These are phyloP conservation scores for Enteromius viviparus DNA, from an alignment of 2,797 vertebrate species.

Conservation along the genomic window DNA sequence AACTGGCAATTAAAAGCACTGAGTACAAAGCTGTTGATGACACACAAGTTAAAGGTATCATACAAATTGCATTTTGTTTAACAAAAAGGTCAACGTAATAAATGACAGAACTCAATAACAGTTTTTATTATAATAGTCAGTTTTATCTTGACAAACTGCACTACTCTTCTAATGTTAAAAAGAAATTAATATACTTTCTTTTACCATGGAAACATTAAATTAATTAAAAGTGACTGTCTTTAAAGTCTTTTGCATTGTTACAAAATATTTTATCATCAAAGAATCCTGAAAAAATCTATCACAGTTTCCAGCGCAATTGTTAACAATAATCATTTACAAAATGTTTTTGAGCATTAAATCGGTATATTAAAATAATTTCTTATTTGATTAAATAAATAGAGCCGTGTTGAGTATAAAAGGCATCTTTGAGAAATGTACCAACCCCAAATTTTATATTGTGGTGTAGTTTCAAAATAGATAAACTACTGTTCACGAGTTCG, in stretches of 20 bases:
- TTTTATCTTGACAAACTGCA: background rate
- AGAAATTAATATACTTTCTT: background rate
- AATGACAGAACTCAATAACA: background rate
- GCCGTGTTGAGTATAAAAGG: background rate
- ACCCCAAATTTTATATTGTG: background rate
- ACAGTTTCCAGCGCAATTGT: background rate
- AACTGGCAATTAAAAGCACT: conserved; percentile 96
- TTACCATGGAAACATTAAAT: background rate
- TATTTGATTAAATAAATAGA: background rate
- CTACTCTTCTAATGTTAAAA: background rate
- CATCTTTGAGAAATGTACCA: background rate
- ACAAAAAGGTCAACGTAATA: conserved; percentile 5
- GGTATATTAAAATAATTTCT: background rate
- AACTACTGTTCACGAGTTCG: background rate
- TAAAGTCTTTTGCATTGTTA: background rate
- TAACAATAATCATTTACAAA: background rate
- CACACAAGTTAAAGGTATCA: conserved; percentile 86
- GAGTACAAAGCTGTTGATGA: conserved; percentile 98
- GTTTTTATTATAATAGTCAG: background rate
- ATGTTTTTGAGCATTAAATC: background rate
- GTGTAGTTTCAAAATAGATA: background rate
- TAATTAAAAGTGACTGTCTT: background rate
- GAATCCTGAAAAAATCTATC: background rate
- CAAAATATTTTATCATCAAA: background rate
- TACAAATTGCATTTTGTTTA: conserved; percentile 39